Base-by-base conservation (phyloP, 2,797 vertebrate species). In the Syngnathus acus region DNA sequence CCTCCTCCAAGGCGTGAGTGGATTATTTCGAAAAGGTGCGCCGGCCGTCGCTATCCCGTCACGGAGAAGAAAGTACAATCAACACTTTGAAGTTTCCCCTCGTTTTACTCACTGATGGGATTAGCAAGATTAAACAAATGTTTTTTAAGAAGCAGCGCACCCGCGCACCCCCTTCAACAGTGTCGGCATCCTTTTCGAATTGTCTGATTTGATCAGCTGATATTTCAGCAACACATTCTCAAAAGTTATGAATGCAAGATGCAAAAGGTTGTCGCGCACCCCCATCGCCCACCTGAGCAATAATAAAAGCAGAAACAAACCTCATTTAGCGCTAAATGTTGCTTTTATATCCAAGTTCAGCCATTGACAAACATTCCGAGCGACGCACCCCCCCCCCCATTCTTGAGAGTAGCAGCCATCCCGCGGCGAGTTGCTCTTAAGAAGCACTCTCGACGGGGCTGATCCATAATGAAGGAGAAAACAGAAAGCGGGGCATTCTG, bases 401-500 rank as follows among this genome's bases (percentile, higher is more conserved):
- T 32, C 26, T 57, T 8, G 55, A 14, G 14, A 57, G 55, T 7
- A 37, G 55, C 38, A 6, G 58, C 40, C 39, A 61, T 40, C 19
- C 59, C 13, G 40, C 32, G 40, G 39, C n/a, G n/a, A 42, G 60
- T 43, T 26, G 39, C 60, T 62, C 21, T 62, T 62, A 26, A 32
- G 42, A 62, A 23, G 40, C 40, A 45, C 60, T 62, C 42, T 9
- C 42, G 14, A 62, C 21, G n/a, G 21, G 5, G 17, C 58, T n/a
- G 37, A 42, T 60, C 40, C 8, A 60, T 60, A 42, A 26, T 62
- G 21, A 45, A 62, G 14, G 21, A 62, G 21, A 23, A 45, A 62
- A n/a, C 11, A 62, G 60, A 45, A 62, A 45, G 60, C 42, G 14
- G 60, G 60, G 26, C 60, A 42, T 14, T 62, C 60, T 43, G 60